Conservation (phyloP, 1,140 invertebrate genomes). For the Scaptomyza hsui region DNA sequence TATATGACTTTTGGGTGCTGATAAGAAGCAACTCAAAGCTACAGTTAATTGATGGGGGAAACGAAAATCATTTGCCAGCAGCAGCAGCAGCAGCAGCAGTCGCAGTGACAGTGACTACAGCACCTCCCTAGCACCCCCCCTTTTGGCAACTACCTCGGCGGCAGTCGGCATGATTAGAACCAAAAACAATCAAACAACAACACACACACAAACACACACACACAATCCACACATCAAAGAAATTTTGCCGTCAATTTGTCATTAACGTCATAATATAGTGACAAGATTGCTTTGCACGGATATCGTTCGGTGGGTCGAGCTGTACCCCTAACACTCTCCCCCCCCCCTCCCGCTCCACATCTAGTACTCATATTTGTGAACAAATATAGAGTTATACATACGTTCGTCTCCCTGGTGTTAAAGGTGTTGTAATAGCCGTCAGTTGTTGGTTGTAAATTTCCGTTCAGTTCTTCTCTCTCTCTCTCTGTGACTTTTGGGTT, state of each 20-base stretch:
- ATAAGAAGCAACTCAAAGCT: constrained; percentile 56
- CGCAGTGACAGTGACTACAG: constrained; percentile 2
- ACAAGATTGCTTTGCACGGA: constrained; percentile 82
- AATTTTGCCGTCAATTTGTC: constrained; percentile 75
- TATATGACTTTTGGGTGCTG: constrained; percentile 78
- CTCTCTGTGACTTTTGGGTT: neutral
- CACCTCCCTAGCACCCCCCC: constrained; percentile 12
- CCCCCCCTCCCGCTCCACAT: neutral
- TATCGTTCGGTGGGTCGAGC: constrained; percentile 43
- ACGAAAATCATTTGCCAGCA: constrained; percentile 78
- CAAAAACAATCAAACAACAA: constrained; percentile 80
- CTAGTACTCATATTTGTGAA: constrained; percentile 59
- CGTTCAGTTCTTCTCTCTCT: constrained; percentile 30
- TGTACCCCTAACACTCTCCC: neutral
- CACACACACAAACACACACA: neutral
- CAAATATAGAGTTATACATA: constrained; percentile 73
- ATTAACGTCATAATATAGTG: constrained; percentile 82
- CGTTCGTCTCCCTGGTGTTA: constrained; percentile 53
- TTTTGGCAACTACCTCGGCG: constrained; percentile 62
- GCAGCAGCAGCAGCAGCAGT: constrained; percentile 22
- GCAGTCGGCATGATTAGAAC: constrained; percentile 80
- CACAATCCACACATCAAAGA: constrained; percentile 65
- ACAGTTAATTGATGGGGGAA: constrained; percentile 67
- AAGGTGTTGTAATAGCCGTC: constrained; percentile 71
- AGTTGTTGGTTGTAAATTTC: constrained; percentile 69